Conservation (phyloP, 2,797 vertebrate species). For the Peromyscus nudipes region DNA sequence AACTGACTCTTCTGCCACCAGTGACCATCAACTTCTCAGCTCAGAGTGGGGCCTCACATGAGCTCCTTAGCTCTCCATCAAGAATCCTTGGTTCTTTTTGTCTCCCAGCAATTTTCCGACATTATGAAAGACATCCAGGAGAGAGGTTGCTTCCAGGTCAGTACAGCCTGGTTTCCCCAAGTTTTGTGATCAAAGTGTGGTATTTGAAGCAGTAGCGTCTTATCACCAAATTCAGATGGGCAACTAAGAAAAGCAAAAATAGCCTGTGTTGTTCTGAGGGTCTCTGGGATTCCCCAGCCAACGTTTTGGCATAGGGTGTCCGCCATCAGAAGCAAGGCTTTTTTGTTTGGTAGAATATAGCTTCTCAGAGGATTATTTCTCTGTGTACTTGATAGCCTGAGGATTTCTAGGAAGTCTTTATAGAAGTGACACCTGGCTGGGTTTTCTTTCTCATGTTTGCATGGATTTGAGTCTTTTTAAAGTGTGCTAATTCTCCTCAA, state of each 20-base stretch:
- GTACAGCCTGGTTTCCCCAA: not conserved
- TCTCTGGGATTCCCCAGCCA: not conserved
- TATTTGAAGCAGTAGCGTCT: not conserved
- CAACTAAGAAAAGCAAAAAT: not conserved
- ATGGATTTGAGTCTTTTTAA: slow-evolving; percentile 45
- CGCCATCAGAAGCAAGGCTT: not conserved
- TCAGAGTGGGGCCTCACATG: not conserved
- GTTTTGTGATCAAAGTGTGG: not conserved
- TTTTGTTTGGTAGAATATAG: not conserved
- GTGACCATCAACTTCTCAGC: not conserved
- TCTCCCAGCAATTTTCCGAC: not conserved
- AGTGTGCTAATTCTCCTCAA: not conserved
- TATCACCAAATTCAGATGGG: not conserved
- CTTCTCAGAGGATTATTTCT: not conserved
- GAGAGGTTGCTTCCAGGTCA: not conserved
- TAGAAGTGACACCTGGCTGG: slow-evolving; percentile 66
- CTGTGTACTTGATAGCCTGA: slow-evolving; percentile 59
- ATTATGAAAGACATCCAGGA: not conserved
- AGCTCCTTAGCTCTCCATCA: not conserved
- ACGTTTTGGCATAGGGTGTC: too few relatives aligned
- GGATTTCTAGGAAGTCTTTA: slow-evolving; percentile 71
- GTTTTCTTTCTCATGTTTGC: slow-evolving; percentile 56
- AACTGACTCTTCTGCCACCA: too few relatives aligned
- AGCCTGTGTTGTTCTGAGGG: not conserved
- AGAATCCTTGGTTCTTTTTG: not conserved